Percentiles rank a stretch among this genome's conserved stretches.
These are phyloP conservation scores for Watsonalla binaria DNA, from an alignment of 2,888 invertebrate species.

Conservation along the genomic window DNA sequence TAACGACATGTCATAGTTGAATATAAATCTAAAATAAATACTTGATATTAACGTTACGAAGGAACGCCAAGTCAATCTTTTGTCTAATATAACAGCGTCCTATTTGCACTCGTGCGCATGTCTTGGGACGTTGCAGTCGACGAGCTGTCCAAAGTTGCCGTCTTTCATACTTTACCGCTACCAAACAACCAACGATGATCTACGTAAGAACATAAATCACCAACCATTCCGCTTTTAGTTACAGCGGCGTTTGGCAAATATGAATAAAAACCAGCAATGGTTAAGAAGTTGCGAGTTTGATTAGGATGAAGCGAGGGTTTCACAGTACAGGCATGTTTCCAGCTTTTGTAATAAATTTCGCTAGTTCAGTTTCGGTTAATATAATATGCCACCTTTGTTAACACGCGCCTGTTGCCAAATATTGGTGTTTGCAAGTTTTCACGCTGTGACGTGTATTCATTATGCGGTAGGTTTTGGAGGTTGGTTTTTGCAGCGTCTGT, in stretches of 20 bases:
- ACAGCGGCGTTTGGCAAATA: not conserved
- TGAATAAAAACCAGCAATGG: conserved; percentile 10
- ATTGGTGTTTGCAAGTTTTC: conserved; percentile 53
- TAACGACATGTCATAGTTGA: too few species aligned
- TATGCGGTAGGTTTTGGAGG: conserved; percentile 27
- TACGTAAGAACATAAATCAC: conserved; percentile 4
- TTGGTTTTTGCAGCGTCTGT: too few species aligned
- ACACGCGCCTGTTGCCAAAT: conserved; percentile 56
- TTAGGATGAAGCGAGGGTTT: not conserved
- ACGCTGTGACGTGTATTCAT: conserved; percentile 34
- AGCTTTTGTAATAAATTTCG: conserved; percentile 57
- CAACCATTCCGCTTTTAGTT: not conserved
- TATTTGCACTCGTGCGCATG: conserved; percentile 41
- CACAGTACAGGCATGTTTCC: conserved; percentile 25
- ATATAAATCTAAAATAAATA: too few species aligned
- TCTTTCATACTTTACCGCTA: conserved; percentile 49
- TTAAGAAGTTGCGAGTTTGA: not conserved
- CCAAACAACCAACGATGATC: conserved; percentile 5
- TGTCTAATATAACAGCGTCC: conserved; percentile 48
- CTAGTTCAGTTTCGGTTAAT: conserved; percentile 58
- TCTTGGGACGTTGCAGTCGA: conserved; percentile 38
- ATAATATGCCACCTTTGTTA: conserved; percentile 62
- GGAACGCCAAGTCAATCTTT: not conserved
- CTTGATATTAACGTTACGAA: not conserved
- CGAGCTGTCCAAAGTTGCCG: conserved; percentile 53